A percentile compares a stretch with the other conserved stretches of the same genome.
phyloP scores from a whole-genome alignment of 2,113 vertebrate genomes.

The Anguilla japonica region DNA sequence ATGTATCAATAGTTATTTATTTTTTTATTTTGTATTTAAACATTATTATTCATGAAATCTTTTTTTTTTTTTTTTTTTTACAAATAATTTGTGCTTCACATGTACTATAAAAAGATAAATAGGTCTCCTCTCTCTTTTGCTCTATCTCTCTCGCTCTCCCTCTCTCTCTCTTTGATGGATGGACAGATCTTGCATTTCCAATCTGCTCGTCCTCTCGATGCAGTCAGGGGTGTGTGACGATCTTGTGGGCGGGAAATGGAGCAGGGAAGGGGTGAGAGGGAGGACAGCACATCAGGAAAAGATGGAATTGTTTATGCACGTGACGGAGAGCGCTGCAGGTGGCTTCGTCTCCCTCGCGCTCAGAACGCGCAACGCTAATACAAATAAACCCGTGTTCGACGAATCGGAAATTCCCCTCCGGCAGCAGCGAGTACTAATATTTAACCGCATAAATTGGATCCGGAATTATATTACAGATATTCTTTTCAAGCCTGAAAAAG shows the following conservation, averaged over 20 bases:
- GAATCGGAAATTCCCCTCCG: not conserved
- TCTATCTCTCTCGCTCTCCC: not conserved
- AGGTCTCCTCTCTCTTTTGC: not conserved
- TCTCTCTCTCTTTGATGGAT: conserved; percentile 15
- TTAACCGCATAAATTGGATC: conserved; percentile 17
- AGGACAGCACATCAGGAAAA: conserved; percentile 11
- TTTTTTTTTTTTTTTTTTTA: not conserved
- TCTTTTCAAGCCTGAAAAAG: not conserved
- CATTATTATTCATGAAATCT: not conserved
- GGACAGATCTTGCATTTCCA: not conserved
- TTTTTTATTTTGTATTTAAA: not conserved
- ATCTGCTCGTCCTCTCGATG: conserved; percentile 14
- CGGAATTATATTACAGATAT: conserved; percentile 3
- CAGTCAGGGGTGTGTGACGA: conserved; percentile 3
- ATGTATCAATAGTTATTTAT: not conserved
- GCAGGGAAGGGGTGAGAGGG: conserved; percentile 6
- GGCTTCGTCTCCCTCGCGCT: not conserved
- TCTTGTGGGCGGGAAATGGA: not conserved
- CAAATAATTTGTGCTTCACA: not conserved
- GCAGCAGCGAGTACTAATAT: conserved; percentile 18
- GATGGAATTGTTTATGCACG: conserved; percentile 21
- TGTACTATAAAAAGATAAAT: not conserved
- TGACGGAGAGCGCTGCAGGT: conserved; percentile 6
- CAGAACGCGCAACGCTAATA: not conserved
- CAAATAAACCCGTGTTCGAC: conserved; percentile 2